Percentiles rank a stretch among this genome's conserved stretches.
Evolutionary conservation across 2,888 invertebrate species (phyloP).

Genomic region (Temnothorax unifasciatus): DNA sequence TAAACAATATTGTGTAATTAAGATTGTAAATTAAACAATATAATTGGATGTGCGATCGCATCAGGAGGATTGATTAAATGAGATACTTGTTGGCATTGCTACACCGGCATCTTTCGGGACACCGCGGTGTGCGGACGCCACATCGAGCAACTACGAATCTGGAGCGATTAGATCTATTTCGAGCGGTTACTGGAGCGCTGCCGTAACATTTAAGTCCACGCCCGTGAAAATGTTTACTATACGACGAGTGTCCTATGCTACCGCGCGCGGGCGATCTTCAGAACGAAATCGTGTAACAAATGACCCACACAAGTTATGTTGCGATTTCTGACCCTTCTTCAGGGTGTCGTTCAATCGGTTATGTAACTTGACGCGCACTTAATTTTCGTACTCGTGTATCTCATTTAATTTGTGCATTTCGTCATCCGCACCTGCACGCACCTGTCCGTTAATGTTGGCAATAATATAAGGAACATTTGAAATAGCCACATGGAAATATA

Average conservation of each 20-base stretch:
- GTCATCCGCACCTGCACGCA: slow-evolving; percentile 11
- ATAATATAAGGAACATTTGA: slow-evolving; percentile 6
- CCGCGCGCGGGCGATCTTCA: neutral
- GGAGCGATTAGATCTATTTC: slow-evolving; percentile 73
- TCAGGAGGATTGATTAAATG: neutral
- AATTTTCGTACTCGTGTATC: neutral
- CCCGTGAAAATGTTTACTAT: slow-evolving; percentile 68
- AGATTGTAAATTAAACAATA: neutral
- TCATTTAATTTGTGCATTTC: neutral
- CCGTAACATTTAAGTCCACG: slow-evolving; percentile 48
- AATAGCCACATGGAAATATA: slow-evolving; percentile 26
- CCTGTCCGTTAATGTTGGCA: slow-evolving; percentile 30
- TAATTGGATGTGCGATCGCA: neutral
- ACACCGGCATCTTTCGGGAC: neutral
- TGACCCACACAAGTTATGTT: neutral
- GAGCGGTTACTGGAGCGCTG: slow-evolving; percentile 69
- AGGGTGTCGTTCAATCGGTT: neutral
- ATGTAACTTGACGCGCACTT: neutral
- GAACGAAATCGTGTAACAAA: neutral
- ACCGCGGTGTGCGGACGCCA: slow-evolving; percentile 34
- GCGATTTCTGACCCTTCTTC: neutral
- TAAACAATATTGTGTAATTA: neutral
- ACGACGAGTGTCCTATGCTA: slow-evolving; percentile 13
- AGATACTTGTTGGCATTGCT: neutral
- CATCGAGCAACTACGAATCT: slow-evolving; percentile 51